Evolutionary conservation across 37 sponge, comb jelly and placozoan species (phyloP), one percentile per base, ranked within the genome.

Genomic region (Chondrilla cf. caribensis): DNA sequence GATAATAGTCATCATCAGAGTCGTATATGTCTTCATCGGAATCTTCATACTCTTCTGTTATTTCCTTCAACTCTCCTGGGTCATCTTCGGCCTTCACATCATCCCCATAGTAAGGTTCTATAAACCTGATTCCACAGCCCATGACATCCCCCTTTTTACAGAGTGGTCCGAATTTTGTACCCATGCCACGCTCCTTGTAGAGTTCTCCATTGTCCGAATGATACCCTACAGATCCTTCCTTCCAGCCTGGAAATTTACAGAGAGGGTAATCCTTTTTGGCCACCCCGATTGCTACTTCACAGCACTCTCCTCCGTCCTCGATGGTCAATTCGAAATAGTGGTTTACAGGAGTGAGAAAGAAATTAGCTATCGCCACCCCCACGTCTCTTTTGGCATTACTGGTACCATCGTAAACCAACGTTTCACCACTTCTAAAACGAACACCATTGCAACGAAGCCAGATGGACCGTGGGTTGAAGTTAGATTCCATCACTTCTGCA

Each of bases 241-340:
- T 86, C 87, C 90, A 93, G 11, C 93, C 93, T 29, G 95, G 95
- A 44, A 82, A 89, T 54, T 83, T 58, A 55, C 80, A 71, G 28
- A 89, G 70, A 4, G 92, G 87, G 71, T 94, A 91, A 2, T 90
- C 88, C 0, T 41, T 68, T n/a, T 79, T 81, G 0, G 87, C 95
- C 11, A 94, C 81, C 4, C 95, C 95, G 0, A 94, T 88, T 15
- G 92, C 95, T 22, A 94, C 54, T 71, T 83, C 83, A 0, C 95
- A 88, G 2, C 84, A 64, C 38, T 88, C 73, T 2, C 95, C 95
- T 22, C 77, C 35, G 2, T 87, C 58, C 38, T 84, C 43, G 18
- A 94, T 86, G 39, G 83, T 79, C 87, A 94, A 80, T 65, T 94
- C 95, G 86, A 94, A 94, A 39, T 94, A 91, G 71, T 90, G 95